Conservation (phyloP, 2,113 vertebrate genomes). For the Isichthys henryi region DNA sequence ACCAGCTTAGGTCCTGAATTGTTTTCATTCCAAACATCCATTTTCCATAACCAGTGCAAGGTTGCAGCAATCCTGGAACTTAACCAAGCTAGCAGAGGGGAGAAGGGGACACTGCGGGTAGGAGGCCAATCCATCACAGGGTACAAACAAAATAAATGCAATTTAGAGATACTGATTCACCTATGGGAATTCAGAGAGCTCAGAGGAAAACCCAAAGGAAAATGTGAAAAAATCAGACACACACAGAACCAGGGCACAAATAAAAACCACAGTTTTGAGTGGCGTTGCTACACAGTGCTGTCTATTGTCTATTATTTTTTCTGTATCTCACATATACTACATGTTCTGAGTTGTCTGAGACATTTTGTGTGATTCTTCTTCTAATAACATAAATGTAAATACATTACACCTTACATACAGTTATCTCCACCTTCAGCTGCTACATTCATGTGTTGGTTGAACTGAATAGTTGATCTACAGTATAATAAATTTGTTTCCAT, state of each 20-base stretch:
- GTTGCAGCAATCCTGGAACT: not conserved
- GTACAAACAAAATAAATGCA: not conserved
- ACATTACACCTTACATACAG: not conserved
- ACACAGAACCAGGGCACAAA: not conserved
- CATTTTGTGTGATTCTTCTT: not conserved
- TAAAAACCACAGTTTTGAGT: not conserved
- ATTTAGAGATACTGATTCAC: not conserved
- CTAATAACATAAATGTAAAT: not conserved
- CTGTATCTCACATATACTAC: not conserved
- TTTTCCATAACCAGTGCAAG: not conserved
- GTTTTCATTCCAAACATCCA: not conserved
- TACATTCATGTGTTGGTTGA: not conserved
- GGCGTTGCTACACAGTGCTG: not conserved
- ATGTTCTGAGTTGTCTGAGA: not conserved
- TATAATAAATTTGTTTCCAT: not conserved
- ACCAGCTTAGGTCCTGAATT: not conserved
- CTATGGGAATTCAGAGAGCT: not conserved
- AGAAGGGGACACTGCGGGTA: not conserved
- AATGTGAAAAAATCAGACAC: not conserved
- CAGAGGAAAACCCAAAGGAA: not conserved
- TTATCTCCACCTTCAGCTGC: not conserved
- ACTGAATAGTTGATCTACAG: not conserved
- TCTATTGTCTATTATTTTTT: not conserved
- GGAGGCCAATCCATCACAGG: not conserved
- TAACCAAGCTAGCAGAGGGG: not conserved